phyloP scores from a whole-genome alignment of 2,888 invertebrate species.

The Mycalesis mineus region DNA sequence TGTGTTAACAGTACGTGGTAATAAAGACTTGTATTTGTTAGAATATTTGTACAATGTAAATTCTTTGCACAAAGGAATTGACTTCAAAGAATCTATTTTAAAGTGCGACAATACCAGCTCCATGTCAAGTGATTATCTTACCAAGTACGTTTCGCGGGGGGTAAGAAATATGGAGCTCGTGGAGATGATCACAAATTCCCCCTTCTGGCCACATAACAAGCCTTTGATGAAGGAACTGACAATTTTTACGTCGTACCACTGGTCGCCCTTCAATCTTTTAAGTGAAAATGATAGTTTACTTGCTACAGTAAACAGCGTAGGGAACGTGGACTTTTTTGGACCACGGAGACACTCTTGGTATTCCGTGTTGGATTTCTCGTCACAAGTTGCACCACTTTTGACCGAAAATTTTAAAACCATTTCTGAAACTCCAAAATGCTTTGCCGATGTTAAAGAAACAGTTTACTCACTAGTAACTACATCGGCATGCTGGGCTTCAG shows the following conservation, averaged over 20 bases:
- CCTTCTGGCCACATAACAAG: conserved; percentile 58
- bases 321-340: conserved; percentile 50
- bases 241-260: conserved; percentile 42
- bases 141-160: conserved; percentile 37
- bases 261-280: conserved; percentile 51
- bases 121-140: conserved; percentile 42
- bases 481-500: conserved; percentile 54
- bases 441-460: conserved; percentile 43
- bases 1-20: conserved; percentile 44
- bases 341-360: conserved; percentile 40
- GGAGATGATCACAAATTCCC: conserved; percentile 54
- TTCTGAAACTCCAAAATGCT: conserved; percentile 29
- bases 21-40: conserved; percentile 51
- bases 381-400: conserved; percentile 36
- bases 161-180: conserved; percentile 50
- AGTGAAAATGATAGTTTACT: conserved; percentile 42
- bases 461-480: conserved; percentile 45
- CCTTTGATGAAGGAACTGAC: conserved; percentile 50
- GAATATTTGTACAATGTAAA: conserved; percentile 49
- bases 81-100: conserved; percentile 45
- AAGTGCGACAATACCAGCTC: conserved; percentile 47
- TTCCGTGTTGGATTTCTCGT: conserved; percentile 45
- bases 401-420: conserved; percentile 21
- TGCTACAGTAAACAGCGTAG: conserved; percentile 58
- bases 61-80: conserved; percentile 53